phyloP scores from a whole-genome alignment of 2,113 vertebrate species.

The Oreochromis aureus region DNA sequence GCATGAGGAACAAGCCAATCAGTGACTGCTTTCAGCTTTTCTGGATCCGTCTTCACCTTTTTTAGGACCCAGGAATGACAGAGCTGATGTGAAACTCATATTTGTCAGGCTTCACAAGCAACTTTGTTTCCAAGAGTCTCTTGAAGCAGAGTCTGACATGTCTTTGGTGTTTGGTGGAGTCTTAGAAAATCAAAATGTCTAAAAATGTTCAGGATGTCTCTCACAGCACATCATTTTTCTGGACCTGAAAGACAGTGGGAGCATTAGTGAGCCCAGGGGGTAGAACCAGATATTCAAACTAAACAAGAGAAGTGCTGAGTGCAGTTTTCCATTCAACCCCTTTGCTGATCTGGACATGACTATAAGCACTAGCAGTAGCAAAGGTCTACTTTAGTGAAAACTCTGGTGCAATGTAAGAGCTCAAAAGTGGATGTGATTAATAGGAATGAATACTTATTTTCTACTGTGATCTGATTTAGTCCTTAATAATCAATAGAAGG shows the following conservation, averaged over 20 bases:
- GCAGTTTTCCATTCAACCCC: not conserved
- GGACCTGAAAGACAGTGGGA: not conserved
- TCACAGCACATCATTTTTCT: not conserved
- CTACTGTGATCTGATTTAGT: not conserved
- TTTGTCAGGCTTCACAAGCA: not conserved
- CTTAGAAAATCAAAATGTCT: not conserved
- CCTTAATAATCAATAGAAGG: not conserved
- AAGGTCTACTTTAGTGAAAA: not conserved
- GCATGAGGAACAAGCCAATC: not conserved
- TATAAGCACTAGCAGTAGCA: not conserved
- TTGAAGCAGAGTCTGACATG: not conserved
- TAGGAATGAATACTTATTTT: not conserved
- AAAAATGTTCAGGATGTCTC: not conserved
- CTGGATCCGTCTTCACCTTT: not conserved
- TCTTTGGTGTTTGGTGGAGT: not conserved
- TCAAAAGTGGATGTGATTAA: not conserved
- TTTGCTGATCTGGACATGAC: not conserved
- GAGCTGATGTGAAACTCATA: not conserved
- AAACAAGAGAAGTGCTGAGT: not conserved
- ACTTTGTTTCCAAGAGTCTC: not conserved
- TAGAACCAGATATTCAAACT: not conserved
- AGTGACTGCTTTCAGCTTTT: not conserved
- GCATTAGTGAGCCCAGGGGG: not conserved
- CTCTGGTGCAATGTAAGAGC: not conserved
- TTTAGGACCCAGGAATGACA: not conserved